Percentiles rank a stretch among this genome's conserved stretches.
Evolutionary conservation across 2,888 invertebrate species (phyloP).

Genomic region (Silvanus unidentatus): DNA sequence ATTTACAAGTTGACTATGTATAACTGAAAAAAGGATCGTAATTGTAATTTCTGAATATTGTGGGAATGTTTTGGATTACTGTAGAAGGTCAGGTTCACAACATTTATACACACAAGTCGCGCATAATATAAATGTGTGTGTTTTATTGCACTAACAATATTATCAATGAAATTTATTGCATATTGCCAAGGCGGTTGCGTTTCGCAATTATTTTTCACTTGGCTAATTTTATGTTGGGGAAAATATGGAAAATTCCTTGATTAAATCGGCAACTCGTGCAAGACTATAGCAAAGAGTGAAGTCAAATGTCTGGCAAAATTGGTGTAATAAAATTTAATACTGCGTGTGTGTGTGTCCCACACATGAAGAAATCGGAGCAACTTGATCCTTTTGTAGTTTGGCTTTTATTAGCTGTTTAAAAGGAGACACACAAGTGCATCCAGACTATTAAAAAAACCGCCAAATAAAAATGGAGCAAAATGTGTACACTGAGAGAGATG

Average conservation of each 20-base stretch:
- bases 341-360: slow-evolving; percentile 26
- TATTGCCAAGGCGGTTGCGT: neutral
- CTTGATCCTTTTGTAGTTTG: slow-evolving; percentile 22
- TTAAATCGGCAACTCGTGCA: neutral
- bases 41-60: neutral
- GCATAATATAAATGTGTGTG: slow-evolving; percentile 11
- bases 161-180: slow-evolving; percentile 14
- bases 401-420: slow-evolving; percentile 23
- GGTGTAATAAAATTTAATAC: slow-evolving; percentile 25
- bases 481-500: neutral
- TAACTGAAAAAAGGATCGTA: neutral
- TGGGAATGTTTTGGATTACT: slow-evolving; percentile 2
- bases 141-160: slow-evolving; percentile 19
- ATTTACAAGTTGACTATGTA: no score
- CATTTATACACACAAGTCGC: neutral
- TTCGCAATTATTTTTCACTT: neutral
- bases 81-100: slow-evolving; percentile 16
- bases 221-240: neutral
- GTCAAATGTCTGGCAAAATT: slow-evolving; percentile 26
- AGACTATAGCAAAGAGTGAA: neutral
- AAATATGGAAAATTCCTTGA: neutral
- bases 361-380: slow-evolving; percentile 25
- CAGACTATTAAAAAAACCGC: slow-evolving; percentile 23
- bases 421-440: slow-evolving; percentile 19
- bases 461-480: no score